phyloP scores from a whole-genome alignment of 2,113 vertebrate species.

The Peromyscus leucopus region DNA sequence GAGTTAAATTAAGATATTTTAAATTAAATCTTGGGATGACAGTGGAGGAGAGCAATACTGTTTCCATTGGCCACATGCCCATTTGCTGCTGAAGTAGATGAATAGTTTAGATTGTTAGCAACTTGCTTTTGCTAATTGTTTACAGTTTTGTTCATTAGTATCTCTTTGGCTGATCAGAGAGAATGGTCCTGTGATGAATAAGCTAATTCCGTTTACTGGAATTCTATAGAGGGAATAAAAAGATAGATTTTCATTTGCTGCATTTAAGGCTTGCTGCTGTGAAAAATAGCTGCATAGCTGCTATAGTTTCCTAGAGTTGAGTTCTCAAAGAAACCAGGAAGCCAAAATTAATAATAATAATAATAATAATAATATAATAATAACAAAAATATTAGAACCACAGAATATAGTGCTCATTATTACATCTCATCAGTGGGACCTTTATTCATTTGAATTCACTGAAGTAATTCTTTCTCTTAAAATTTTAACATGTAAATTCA shows the following conservation, averaged over 20 bases:
- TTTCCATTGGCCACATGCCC: conserved; percentile 44
- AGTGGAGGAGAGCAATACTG: not conserved
- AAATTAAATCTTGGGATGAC: not conserved
- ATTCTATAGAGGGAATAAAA: conserved; percentile 18
- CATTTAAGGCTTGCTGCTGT: conserved; percentile 70
- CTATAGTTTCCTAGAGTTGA: not conserved
- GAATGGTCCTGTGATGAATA: conserved; percentile 70
- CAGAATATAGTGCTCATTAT: not conserved
- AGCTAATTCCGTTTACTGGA: conserved; percentile 77
- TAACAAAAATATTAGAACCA: not conserved
- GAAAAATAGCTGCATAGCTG: conserved; percentile 66
- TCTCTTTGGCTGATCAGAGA: conserved; percentile 67
- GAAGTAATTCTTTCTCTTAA: not conserved
- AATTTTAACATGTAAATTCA: not conserved
- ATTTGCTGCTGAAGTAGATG: conserved; percentile 54
- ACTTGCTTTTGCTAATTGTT: conserved; percentile 68
- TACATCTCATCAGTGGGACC: not conserved
- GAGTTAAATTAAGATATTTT: not conserved
- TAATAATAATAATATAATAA: not conserved
- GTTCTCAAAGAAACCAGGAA: conserved; percentile 46
- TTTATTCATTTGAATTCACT: conserved; percentile 39
- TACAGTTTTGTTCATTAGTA: conserved; percentile 70
- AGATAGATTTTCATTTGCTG: conserved; percentile 1
- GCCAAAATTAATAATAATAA: not conserved
- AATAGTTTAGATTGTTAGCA: conserved; percentile 64